Conservation (phyloP, 2,797 vertebrate genomes). For the Aulostomus chinensis region DNA sequence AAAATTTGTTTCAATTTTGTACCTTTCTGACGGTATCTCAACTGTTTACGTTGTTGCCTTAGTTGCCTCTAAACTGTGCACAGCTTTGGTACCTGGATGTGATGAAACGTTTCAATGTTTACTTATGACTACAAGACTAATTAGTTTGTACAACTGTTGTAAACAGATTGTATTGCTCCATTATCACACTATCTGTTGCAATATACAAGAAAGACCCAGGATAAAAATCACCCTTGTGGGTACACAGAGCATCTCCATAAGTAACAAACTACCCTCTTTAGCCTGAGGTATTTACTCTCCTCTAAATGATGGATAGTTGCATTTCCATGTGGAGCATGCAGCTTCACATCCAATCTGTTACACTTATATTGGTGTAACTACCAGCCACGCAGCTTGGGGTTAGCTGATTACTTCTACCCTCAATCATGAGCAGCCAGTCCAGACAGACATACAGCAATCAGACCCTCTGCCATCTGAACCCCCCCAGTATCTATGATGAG, state of each 20-base stretch:
- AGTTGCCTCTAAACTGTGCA: too few relatives aligned
- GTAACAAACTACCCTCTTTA: conserved; percentile 21
- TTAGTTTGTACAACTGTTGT: not conserved
- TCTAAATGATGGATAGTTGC: conserved; percentile 59
- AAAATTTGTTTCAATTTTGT: too few relatives aligned
- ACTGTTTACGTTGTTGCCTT: too few relatives aligned
- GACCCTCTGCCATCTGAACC: conserved; percentile 50
- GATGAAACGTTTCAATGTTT: not conserved
- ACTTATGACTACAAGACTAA: not conserved
- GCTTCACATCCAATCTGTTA: conserved; percentile 60
- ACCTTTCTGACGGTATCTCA: too few relatives aligned
- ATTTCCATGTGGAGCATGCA: conserved; percentile 48
- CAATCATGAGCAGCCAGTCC: conserved; percentile 58
- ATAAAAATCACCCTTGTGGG: conserved; percentile 6
- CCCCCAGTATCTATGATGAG: conserved; percentile 42
- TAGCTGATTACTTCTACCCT: conserved; percentile 62
- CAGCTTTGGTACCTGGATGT: not conserved
- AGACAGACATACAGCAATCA: conserved; percentile 57
- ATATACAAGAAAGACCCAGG: conserved; percentile 1
- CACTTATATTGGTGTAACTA: conserved; percentile 56
- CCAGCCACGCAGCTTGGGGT: conserved; percentile 36
- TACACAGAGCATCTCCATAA: conserved; percentile 2
- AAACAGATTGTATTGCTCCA: not conserved
- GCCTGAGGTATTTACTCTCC: conserved; percentile 39
- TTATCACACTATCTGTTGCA: not conserved